Conservation (phyloP, 2,113 vertebrate species). For the Chascanopsetta lugubris region DNA sequence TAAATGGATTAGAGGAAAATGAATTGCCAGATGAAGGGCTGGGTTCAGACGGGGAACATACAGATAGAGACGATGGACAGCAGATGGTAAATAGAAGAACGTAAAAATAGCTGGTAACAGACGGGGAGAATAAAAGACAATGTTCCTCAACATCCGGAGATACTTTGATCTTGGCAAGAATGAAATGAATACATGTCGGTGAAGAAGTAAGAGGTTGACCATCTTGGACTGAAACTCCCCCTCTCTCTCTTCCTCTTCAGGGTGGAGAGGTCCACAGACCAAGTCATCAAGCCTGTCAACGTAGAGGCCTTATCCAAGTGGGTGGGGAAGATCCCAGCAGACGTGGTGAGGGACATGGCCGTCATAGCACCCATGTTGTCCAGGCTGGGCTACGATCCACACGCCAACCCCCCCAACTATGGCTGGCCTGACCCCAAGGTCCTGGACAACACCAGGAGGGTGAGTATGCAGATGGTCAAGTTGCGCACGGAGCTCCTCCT, state of each 20-base stretch:
- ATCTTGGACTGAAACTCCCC: too few relatives aligned
- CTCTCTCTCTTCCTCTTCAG: slow-evolving; percentile 73
- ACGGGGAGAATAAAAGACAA: background rate
- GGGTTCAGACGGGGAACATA: slow-evolving; percentile 48
- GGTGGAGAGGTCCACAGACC: slow-evolving; percentile 96
- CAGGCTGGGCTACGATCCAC: slow-evolving; percentile 92
- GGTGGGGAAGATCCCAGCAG: slow-evolving; percentile 95
- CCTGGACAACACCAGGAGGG: slow-evolving; percentile 95
- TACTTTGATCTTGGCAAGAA: background rate
- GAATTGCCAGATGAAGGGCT: slow-evolving; percentile 60
- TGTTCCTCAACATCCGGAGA: too few relatives aligned
- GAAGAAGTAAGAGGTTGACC: too few relatives aligned
- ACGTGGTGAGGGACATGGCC: slow-evolving; percentile 94
- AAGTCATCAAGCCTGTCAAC: slow-evolving; percentile 97
- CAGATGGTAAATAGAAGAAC: slow-evolving; percentile 24
- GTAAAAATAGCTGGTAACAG: background rate
- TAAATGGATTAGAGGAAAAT: slow-evolving; percentile 77
- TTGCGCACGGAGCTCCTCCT: too few relatives aligned
- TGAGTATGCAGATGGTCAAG: too few relatives aligned
- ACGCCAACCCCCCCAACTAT: slow-evolving; percentile 95
- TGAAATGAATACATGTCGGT: background rate
- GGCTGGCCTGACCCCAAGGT: slow-evolving; percentile 93
- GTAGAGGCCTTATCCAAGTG: slow-evolving; percentile 96
- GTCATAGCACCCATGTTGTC: slow-evolving; percentile 95
- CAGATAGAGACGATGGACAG: slow-evolving; percentile 15